A percentile compares a stretch with the other conserved stretches of the same genome.
These are phyloP conservation scores for Parus major DNA, from an alignment of 2,113 vertebrate genomes.

Conservation along the genomic window DNA sequence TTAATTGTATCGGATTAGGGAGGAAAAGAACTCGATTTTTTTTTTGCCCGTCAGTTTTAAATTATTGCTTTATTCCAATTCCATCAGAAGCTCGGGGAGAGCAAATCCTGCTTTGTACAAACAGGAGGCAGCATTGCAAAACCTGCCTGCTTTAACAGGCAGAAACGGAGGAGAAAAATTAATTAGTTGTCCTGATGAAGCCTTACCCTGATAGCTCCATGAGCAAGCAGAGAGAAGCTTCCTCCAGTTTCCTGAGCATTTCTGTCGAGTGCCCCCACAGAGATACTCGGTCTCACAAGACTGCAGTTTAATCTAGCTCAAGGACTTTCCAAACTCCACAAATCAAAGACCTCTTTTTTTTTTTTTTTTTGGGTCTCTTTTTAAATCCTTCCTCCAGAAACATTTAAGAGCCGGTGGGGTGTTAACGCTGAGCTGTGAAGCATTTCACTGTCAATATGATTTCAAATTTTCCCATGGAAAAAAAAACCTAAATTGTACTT, in stretches of 20 bases:
- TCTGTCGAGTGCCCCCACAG: conserved; percentile 46
- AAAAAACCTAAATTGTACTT: neutral
- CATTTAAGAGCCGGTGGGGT: neutral
- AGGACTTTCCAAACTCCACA: conserved; percentile 56
- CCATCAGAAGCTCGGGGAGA: neutral
- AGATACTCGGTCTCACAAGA: conserved; percentile 51
- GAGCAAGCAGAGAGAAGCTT: conserved; percentile 41
- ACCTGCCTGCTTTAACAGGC: neutral
- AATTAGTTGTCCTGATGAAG: neutral
- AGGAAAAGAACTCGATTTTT: neutral
- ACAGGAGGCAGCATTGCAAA: neutral
- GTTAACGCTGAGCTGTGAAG: neutral
- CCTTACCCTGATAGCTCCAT: neutral
- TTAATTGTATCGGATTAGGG: neutral
- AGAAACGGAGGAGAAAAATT: neutral
- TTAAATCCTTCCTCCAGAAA: neutral
- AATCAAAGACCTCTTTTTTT: conserved; percentile 39
- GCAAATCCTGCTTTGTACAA: neutral
- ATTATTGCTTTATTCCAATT: neutral
- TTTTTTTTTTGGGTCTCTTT: neutral
- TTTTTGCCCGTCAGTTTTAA: neutral
- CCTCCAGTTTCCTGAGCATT: conserved; percentile 21
- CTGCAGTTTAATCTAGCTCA: conserved; percentile 65
- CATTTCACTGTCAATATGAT: neutral
- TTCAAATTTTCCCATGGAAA: neutral